phyloP scores from a whole-genome alignment of 2,797 vertebrate species.

The Malacoctenus gilli region DNA sequence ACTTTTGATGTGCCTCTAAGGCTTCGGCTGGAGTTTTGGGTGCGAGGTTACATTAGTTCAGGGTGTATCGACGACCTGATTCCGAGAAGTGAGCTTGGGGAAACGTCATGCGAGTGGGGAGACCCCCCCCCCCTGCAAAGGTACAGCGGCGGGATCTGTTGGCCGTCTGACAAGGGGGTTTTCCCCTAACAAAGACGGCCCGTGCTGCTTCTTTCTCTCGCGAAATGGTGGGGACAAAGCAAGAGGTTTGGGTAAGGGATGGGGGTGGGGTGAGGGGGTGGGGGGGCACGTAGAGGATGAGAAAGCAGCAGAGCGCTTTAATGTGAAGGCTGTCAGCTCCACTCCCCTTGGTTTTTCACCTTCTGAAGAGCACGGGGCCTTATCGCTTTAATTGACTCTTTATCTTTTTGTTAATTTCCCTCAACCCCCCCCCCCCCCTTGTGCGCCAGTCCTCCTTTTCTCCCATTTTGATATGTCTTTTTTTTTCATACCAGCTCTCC shows the following conservation, averaged over 20 bases:
- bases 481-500: conserved; percentile 55
- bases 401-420: conserved; percentile 78
- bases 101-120: too few relatives aligned
- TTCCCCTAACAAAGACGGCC: conserved; percentile 54
- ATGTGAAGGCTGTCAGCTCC: conserved; percentile 83
- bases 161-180: too few relatives aligned
- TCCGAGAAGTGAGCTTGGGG: too few relatives aligned
- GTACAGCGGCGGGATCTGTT: too few relatives aligned
- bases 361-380: conserved; percentile 69
- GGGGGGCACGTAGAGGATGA: conserved; percentile 34
- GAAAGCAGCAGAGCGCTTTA: conserved; percentile 69
- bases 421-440: too few relatives aligned
- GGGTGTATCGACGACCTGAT: too few relatives aligned
- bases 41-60: too few relatives aligned
- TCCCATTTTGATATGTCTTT: conserved; percentile 58
- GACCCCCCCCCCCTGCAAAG: too few relatives aligned
- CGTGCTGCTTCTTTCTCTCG: conserved; percentile 56
- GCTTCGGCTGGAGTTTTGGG: too few relatives aligned
- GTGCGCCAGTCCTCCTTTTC: conserved; percentile 36
- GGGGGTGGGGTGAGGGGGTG: background rate
- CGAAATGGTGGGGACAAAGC: too few relatives aligned
- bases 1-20: too few relatives aligned
- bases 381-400: conserved; percentile 93
- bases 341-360: conserved; percentile 84
- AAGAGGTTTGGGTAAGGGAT: too few relatives aligned